Evolutionary conservation across 1,140 invertebrate species (phyloP).

Genomic region (Eumaeus atala): DNA sequence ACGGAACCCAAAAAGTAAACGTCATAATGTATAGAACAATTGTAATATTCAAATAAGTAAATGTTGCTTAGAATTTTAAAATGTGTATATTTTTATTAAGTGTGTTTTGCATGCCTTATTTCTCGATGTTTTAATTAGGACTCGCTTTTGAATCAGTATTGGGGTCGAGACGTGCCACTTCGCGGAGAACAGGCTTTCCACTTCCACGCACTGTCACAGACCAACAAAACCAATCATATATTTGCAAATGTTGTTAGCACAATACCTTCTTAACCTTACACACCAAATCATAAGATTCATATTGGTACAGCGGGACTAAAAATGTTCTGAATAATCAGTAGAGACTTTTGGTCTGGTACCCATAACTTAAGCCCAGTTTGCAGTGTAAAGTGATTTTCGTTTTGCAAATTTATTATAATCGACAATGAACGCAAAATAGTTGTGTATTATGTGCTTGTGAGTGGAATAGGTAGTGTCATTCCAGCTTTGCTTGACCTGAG

Average conservation of each 20-base stretch:
- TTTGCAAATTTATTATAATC: slow-evolving; percentile 17
- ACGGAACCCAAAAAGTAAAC: too few species aligned
- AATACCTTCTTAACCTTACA: neutral
- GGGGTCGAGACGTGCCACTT: slow-evolving; percentile 19
- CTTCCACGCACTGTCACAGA: slow-evolving; percentile 22
- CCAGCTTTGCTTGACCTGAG: too few species aligned
- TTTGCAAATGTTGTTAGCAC: slow-evolving; percentile 5
- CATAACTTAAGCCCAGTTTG: slow-evolving; percentile 18
- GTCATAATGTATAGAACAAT: too few species aligned
- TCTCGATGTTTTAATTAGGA: slow-evolving; percentile 20
- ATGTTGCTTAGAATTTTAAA: too few species aligned
- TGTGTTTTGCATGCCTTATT: neutral
- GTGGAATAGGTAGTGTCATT: too few species aligned
- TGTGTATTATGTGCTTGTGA: too few species aligned
- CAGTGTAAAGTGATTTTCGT: slow-evolving; percentile 17
- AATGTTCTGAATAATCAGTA: slow-evolving; percentile 20
- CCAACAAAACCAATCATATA: slow-evolving; percentile 23
- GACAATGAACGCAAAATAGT: too few species aligned
- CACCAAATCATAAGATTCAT: neutral
- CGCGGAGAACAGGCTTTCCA: slow-evolving; percentile 30
- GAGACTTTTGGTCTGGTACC: slow-evolving; percentile 15
- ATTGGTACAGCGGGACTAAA: neutral
- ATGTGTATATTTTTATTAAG: too few species aligned
- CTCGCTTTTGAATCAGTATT: slow-evolving; percentile 23
- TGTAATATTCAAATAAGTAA: too few species aligned